Evolutionary conservation across 2,797 vertebrate genomes (phyloP).

Genomic region (Aulostomus chinensis): DNA sequence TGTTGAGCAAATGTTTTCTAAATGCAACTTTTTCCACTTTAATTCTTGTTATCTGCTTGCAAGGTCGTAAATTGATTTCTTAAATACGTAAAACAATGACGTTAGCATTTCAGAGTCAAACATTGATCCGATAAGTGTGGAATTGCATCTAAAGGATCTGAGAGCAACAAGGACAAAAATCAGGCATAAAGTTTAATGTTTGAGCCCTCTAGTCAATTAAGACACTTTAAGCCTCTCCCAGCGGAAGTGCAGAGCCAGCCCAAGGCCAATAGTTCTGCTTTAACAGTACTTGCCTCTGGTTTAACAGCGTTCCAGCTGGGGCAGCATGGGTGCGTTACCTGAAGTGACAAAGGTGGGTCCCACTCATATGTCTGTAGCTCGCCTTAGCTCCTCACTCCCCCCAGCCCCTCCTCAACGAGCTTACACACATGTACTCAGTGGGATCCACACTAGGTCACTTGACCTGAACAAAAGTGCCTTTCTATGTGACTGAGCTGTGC

Average conservation of each 20-base stretch:
- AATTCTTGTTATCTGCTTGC: no score
- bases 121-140: no score
- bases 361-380: constrained; percentile 95
- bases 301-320: constrained; percentile 78
- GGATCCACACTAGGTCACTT: constrained; percentile 95
- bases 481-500: constrained; percentile 77
- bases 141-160: no score
- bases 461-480: constrained; percentile 68
- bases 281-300: constrained; percentile 89
- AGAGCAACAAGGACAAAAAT: no score
- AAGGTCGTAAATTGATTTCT: no score
- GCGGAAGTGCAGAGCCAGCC: constrained; percentile 28
- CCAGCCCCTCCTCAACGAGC: constrained; percentile 78
- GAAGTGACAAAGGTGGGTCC: constrained; percentile 96
- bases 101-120: no score
- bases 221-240: constrained; percentile 7
- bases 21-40: no score
- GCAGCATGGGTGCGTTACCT: constrained; percentile 96
- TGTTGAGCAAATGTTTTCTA: no score
- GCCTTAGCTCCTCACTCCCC: constrained; percentile 81
- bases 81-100: neutral
- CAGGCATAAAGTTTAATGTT: no score
- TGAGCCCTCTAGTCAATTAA: no score
- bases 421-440: constrained; percentile 90
- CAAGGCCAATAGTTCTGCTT: constrained; percentile 88